These are phyloP conservation scores for Trididemnum clinides DNA, from an alignment of 23 tunicate genomes.

Conservation along the genomic window DNA sequence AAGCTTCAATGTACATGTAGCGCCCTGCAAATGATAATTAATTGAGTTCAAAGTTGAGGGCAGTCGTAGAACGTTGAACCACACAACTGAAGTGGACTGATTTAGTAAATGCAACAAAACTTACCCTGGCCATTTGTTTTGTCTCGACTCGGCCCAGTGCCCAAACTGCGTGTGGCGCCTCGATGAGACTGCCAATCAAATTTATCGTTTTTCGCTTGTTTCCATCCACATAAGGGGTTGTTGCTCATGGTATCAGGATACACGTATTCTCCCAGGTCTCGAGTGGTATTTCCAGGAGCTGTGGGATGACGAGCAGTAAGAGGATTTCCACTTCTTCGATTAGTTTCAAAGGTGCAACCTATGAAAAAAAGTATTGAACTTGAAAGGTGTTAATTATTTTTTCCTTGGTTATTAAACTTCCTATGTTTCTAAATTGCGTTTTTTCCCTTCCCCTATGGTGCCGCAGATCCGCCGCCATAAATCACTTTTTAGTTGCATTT, in stretches of 20 bases:
- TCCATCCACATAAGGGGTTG: slow-evolving; percentile 72
- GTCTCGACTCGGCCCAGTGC: slow-evolving; percentile 80
- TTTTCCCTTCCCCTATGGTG: too few relatives aligned
- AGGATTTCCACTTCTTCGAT: not conserved
- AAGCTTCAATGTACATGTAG: slow-evolving; percentile 87
- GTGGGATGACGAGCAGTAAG: slow-evolving; percentile 5
- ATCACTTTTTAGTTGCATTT: too few relatives aligned
- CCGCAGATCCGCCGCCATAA: too few relatives aligned
- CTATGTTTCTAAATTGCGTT: too few relatives aligned
- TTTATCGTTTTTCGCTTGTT: slow-evolving; percentile 55
- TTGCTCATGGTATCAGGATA: not conserved
- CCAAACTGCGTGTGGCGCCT: slow-evolving; percentile 60
- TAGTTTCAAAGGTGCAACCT: slow-evolving; percentile 79
- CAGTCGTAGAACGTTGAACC: too few relatives aligned
- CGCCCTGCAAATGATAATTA: too few relatives aligned
- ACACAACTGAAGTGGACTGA: too few relatives aligned
- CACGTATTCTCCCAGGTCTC: slow-evolving; percentile 40
- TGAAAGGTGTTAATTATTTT: too few relatives aligned
- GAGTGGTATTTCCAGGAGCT: not conserved
- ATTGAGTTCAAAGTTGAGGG: too few relatives aligned
- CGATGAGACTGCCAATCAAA: slow-evolving; percentile 72
- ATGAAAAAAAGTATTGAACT: not conserved
- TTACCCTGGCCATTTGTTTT: slow-evolving; percentile 80
- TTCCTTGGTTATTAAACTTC: too few relatives aligned
- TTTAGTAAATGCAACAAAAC: not conserved